Conservation (phyloP, 2,113 vertebrate species). For the Periophthalmodon schlosseri region DNA sequence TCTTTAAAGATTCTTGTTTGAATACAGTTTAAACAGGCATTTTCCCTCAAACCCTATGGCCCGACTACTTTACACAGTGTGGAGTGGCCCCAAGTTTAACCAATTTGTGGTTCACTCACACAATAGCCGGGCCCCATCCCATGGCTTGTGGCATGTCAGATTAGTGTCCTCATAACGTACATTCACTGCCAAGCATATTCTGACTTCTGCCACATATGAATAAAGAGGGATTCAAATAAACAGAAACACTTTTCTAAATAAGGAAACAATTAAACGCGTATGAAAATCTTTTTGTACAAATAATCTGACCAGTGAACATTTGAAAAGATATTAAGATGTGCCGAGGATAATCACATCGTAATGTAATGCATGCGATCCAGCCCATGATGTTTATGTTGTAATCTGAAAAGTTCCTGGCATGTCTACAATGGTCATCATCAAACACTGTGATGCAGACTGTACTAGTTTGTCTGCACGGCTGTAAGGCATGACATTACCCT, state of each 20-base stretch:
- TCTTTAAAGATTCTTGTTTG: neutral
- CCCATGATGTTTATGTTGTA: constrained; percentile 14
- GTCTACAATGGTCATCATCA: constrained; percentile 8
- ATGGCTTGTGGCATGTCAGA: constrained; percentile 6
- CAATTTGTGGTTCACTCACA: constrained; percentile 5
- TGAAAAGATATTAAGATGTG: constrained; percentile 6
- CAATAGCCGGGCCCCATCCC: neutral
- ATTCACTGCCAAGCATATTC: neutral
- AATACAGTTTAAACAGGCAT: neutral
- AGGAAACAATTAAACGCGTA: constrained; percentile 1
- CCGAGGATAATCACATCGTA: constrained; percentile 7
- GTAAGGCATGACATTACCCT: constrained; percentile 55
- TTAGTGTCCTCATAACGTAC: constrained; percentile 1
- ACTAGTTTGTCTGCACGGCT: constrained; percentile 34
- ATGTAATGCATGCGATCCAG: neutral
- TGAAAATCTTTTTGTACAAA: constrained; percentile 10
- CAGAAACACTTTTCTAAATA: constrained; percentile 3
- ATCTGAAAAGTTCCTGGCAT: constrained; percentile 14
- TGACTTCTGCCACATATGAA: neutral
- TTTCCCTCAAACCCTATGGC: neutral
- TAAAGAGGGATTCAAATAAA: constrained; percentile 2
- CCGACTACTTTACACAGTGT: neutral
- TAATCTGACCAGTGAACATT: neutral
- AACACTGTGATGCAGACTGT: constrained; percentile 23
- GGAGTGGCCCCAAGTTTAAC: neutral